Percentiles rank a stretch among this genome's conserved stretches.
phyloP scores from a whole-genome alignment of 2,888 invertebrate genomes.

The Drosophila peninsularis region DNA sequence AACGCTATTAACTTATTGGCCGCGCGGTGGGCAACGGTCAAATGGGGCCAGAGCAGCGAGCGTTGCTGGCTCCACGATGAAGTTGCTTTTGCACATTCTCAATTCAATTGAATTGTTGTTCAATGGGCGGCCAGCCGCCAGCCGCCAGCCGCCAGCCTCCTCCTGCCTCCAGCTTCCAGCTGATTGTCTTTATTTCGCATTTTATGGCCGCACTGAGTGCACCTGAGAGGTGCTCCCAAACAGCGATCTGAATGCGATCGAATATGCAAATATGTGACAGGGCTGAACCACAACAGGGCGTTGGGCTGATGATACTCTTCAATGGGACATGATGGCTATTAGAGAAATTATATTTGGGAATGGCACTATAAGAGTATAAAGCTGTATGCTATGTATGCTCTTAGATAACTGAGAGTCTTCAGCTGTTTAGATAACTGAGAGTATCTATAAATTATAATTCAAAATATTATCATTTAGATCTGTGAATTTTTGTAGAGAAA shows the following conservation, averaged over 20 bases:
- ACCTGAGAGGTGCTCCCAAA: conserved; percentile 52
- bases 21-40: conserved; percentile 61
- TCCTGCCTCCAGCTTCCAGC: conserved; percentile 22
- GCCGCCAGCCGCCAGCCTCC: conserved; percentile 20
- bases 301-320: not conserved
- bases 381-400: not conserved
- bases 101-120: conserved; percentile 81
- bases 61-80: conserved; percentile 24
- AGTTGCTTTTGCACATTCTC: conserved; percentile 51
- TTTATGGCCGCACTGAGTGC: conserved; percentile 69
- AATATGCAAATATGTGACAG: conserved; percentile 35
- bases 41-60: conserved; percentile 16
- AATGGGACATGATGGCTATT: not conserved
- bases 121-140: conserved; percentile 37
- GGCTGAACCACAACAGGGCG: conserved; percentile 4
- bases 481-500: too few species aligned
- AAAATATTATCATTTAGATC: too few species aligned
- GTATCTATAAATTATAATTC: too few species aligned
- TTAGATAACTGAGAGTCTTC: not conserved
- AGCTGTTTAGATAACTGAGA: too few species aligned
- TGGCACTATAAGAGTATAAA: too few species aligned
- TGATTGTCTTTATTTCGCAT: conserved; percentile 61
- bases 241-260: conserved; percentile 48
- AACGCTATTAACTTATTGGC: conserved; percentile 75
- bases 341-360: not conserved